A percentile compares a stretch with the other conserved stretches of the same genome.
phyloP scores from a whole-genome alignment of 1,140 invertebrate genomes.

The Aphis gossypii region DNA sequence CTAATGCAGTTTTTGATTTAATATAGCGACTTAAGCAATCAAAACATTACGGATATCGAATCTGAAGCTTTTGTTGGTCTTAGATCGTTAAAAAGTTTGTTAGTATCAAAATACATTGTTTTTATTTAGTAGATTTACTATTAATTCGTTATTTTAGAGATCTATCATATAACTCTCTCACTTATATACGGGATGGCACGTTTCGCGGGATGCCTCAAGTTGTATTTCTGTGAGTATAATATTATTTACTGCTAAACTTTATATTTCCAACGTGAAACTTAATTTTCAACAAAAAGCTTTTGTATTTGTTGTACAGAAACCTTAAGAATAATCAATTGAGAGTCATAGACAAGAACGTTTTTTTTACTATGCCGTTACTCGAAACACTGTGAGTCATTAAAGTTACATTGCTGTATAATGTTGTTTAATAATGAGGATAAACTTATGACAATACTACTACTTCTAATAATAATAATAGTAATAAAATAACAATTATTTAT shows the following conservation, averaged over 20 bases:
- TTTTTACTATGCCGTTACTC: conserved; percentile 63
- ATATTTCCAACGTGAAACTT: neutral
- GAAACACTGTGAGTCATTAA: conserved; percentile 64
- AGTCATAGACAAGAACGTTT: conserved; percentile 63
- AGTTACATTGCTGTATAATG: neutral
- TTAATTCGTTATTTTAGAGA: conserved; percentile 62
- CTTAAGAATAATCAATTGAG: conserved; percentile 64
- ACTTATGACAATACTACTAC: neutral
- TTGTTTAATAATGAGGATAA: neutral
- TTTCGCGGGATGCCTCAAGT: conserved; percentile 64
- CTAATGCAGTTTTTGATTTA: neutral
- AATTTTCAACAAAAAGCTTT: conserved; percentile 16
- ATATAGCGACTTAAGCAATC: conserved; percentile 61
- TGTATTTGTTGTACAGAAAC: conserved; percentile 63
- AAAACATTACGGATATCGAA: conserved; percentile 61
- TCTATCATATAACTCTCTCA: conserved; percentile 64
- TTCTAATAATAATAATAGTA: neutral
- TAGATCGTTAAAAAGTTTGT: conserved; percentile 45
- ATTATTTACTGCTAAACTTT: neutral
- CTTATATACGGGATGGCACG: conserved; percentile 63
- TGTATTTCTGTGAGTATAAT: conserved; percentile 62
- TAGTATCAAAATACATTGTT: neutral
- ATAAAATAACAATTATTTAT: neutral
- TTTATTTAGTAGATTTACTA: neutral
- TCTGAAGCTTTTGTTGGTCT: conserved; percentile 62